A percentile compares a stretch with the other conserved stretches of the same genome.
Conservation (phyloP, 2,113 vertebrate species). For the Anarrhichthys ocellatus region DNA sequence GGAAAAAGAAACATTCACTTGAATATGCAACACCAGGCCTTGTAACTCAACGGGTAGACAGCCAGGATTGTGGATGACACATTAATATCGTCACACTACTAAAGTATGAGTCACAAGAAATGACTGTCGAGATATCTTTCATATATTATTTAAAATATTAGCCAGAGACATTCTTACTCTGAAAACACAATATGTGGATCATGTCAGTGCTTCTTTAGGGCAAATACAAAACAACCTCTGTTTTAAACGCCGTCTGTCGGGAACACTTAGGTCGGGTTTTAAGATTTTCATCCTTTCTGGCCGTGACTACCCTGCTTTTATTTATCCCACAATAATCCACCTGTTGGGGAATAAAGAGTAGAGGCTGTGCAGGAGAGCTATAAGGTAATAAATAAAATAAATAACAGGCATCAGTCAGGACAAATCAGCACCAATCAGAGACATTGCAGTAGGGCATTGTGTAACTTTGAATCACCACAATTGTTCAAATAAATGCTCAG, state of each 20-base stretch:
- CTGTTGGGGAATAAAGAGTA: not conserved
- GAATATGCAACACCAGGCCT: conserved; percentile 19
- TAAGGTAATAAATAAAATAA: not conserved
- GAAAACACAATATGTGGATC: conserved; percentile 5
- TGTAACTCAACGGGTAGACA: conserved; percentile 36
- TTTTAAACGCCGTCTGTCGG: conserved; percentile 1
- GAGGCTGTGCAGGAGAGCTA: not conserved
- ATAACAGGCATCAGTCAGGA: not conserved
- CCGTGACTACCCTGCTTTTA: not conserved
- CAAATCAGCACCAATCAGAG: not conserved
- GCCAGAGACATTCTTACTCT: not conserved
- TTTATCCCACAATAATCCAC: not conserved
- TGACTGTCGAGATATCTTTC: conserved; percentile 6
- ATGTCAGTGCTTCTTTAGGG: not conserved
- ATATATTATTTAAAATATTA: conserved; percentile 14
- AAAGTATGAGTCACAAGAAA: conserved; percentile 14
- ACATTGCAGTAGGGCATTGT: not conserved
- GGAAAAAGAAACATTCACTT: conserved; percentile 30
- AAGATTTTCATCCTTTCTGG: not conserved
- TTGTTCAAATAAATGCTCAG: conserved; percentile 10
- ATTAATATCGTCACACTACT: not conserved
- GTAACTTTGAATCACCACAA: not conserved
- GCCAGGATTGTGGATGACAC: conserved; percentile 11
- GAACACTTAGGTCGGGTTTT: not conserved
- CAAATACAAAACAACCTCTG: conserved; percentile 15